These are phyloP conservation scores for Xestia rhomboidea DNA, from an alignment of 2,888 invertebrate species.

Conservation along the genomic window DNA sequence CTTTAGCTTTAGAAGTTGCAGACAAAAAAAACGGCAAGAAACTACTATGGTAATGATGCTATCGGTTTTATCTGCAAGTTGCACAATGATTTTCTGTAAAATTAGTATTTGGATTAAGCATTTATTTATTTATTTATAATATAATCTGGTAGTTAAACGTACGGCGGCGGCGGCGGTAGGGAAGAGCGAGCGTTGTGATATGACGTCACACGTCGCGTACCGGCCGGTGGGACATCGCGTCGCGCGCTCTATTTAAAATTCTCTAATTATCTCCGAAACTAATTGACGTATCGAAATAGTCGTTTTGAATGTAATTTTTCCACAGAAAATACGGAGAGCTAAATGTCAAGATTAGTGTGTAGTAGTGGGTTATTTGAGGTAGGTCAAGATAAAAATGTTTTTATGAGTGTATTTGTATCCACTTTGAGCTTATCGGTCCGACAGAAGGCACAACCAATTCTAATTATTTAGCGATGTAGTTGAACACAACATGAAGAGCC, in stretches of 20 bases:
- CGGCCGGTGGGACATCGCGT: neutral
- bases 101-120: no score
- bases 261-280: neutral
- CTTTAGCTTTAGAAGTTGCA: no score
- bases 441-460: conserved; percentile 41
- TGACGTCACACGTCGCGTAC: neutral
- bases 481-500: neutral
- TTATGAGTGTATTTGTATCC: neutral
- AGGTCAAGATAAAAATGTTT: neutral
- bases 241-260: neutral
- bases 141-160: neutral
- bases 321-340: neutral
- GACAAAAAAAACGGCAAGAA: no score
- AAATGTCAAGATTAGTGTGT: conserved; percentile 1
- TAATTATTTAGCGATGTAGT: conserved; percentile 9
- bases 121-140: neutral
- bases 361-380: conserved; percentile 25
- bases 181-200: neutral
- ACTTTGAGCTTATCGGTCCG: conserved; percentile 1
- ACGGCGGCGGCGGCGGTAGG: neutral
- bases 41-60: no score
- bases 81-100: no score
- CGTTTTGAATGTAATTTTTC: neutral
- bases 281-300: neutral
- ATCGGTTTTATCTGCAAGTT: no score